phyloP scores from a whole-genome alignment of 1,140 invertebrate genomes.

The Neodiprion lecontei region DNA sequence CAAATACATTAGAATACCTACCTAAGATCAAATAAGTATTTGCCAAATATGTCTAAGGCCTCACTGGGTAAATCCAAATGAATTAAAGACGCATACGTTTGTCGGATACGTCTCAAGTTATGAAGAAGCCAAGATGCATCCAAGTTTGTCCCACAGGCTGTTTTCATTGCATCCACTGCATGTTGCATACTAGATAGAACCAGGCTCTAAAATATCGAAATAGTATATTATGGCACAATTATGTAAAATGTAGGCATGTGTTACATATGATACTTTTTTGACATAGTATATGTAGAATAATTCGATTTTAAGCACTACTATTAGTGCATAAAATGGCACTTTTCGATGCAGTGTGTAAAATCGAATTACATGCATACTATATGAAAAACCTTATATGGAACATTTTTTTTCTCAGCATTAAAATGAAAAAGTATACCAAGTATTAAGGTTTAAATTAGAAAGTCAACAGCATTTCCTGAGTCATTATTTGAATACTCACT shows the following conservation, averaged over 20 bases:
- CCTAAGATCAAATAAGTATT: constrained; percentile 85
- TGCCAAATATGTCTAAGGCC: constrained; percentile 82
- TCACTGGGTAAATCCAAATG: constrained; percentile 81
- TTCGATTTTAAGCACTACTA: no score
- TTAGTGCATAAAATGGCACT: no score
- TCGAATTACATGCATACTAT: no score
- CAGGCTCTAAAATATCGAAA: constrained; percentile 42
- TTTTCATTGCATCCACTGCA: constrained; percentile 52
- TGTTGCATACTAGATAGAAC: constrained; percentile 54
- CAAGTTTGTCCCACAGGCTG: constrained; percentile 60
- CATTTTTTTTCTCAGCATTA: no score
- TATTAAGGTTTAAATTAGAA: no score
- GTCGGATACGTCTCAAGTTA: constrained; percentile 75
- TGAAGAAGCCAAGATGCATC: constrained; percentile 80
- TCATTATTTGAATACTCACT: constrained; percentile 51
- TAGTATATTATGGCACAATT: constrained; percentile 12
- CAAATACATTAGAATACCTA: constrained; percentile 33
- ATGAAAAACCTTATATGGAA: no score
- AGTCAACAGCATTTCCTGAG: no score
- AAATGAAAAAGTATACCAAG: no score
- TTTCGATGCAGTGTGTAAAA: no score
- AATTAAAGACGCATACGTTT: constrained; percentile 73
- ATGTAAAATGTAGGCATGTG: no score
- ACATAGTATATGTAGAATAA: no score
- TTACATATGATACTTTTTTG: no score